A percentile compares a stretch with the other conserved stretches of the same genome.
phyloP scores from a whole-genome alignment of 2,888 invertebrate species.

The Acrobasis repandana region DNA sequence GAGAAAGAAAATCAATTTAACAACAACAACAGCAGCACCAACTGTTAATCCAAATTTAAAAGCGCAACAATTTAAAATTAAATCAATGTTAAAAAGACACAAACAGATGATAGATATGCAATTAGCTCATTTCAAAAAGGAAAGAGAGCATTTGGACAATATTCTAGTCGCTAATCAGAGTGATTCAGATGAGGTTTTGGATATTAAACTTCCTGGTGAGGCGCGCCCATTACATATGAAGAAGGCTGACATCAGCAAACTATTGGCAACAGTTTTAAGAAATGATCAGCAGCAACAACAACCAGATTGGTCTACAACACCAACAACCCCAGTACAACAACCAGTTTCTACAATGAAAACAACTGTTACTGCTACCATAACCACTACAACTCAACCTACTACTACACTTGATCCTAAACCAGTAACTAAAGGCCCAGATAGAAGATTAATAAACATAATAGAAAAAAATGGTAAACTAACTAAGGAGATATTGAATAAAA shows the following conservation, averaged over 20 bases:
- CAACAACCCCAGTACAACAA: not conserved
- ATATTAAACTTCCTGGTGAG: conserved; percentile 35
- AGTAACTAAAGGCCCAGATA: conserved; percentile 29
- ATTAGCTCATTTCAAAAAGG: conserved; percentile 49
- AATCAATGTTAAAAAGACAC: conserved; percentile 50
- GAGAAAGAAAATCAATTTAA: conserved; percentile 37
- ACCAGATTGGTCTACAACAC: not conserved
- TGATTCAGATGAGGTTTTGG: conserved; percentile 35
- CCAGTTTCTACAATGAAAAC: not conserved
- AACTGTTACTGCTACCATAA: not conserved
- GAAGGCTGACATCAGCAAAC: conserved; percentile 35
- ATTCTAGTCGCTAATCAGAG: conserved; percentile 30
- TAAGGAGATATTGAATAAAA: conserved; percentile 59
- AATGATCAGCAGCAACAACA: conserved; percentile 23
- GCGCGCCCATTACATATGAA: conserved; percentile 34
- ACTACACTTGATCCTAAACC: conserved; percentile 25
- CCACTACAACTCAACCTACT: conserved; percentile 23
- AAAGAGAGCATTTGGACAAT: conserved; percentile 51
- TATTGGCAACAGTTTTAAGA: conserved; percentile 29
- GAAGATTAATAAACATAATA: conserved; percentile 45
- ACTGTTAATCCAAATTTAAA: conserved; percentile 1
- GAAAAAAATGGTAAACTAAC: conserved; percentile 59
- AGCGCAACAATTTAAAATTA: conserved; percentile 44
- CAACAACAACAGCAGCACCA: conserved; percentile 14
- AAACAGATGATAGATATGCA: conserved; percentile 57